These are phyloP conservation scores for Globodera rostochiensis DNA, from an alignment of 1,140 invertebrate species.

Conservation along the genomic window DNA sequence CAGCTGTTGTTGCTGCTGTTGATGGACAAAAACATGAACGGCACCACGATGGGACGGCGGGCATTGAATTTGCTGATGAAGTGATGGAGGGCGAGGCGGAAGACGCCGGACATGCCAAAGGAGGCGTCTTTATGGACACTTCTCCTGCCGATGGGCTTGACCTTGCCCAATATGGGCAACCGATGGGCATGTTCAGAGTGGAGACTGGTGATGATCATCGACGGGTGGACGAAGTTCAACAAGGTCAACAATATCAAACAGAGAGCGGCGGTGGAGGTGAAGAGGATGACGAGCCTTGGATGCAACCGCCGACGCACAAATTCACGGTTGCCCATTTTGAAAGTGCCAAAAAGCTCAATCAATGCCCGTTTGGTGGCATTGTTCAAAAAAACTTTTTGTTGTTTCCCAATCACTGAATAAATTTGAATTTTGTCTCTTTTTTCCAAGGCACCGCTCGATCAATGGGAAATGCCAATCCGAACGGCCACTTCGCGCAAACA, in stretches of 20 bases:
- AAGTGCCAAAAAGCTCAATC: too few relatives aligned
- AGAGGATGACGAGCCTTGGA: conserved; percentile 53
- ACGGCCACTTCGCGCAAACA: conserved; percentile 10
- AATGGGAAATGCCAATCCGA: conserved; percentile 3
- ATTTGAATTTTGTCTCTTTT: not conserved
- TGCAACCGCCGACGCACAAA: conserved; percentile 49
- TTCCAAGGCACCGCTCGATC: conserved; percentile 14
- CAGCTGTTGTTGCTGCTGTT: not conserved
- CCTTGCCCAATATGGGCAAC: conserved; percentile 26
- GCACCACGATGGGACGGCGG: too few relatives aligned
- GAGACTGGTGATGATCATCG: not conserved
- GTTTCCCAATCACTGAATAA: conserved; percentile 1
- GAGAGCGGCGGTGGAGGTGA: not conserved
- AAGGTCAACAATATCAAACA: conserved; percentile 4
- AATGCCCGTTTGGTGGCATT: too few relatives aligned
- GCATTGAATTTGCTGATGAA: not conserved
- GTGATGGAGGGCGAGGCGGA: not conserved
- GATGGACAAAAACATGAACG: not conserved
- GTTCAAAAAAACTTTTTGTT: too few relatives aligned
- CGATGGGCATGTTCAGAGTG: not conserved
- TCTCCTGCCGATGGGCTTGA: not conserved
- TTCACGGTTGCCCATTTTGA: conserved; percentile 29
- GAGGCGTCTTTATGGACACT: not conserved
- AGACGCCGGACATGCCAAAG: not conserved
- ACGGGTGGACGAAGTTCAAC: not conserved